Conservation (phyloP, 2,113 vertebrate species). For the Myotis lucifugus region DNA sequence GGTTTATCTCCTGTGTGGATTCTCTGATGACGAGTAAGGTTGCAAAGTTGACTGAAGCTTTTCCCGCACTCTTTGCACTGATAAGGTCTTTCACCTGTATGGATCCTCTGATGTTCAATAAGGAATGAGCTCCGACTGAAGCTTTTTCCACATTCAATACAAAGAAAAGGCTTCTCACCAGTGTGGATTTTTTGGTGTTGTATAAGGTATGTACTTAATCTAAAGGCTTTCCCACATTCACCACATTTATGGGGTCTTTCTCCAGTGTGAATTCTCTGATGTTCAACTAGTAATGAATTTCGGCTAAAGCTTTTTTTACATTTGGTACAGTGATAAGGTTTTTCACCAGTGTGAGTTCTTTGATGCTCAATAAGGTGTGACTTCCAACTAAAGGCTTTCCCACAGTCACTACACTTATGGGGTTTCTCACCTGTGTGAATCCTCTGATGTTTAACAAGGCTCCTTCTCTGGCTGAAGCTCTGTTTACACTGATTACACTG, state of each 20-base stretch:
- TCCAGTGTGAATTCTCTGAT: constrained; percentile 80
- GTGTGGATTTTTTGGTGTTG: constrained; percentile 80
- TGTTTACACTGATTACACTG: constrained; percentile 80
- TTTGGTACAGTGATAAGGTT: constrained; percentile 80
- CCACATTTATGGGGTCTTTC: constrained; percentile 80
- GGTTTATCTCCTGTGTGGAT: constrained; percentile 80
- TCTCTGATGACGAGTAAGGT: constrained; percentile 79
- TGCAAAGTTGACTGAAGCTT: constrained; percentile 78
- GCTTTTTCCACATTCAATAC: constrained; percentile 80
- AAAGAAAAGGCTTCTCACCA: constrained; percentile 79
- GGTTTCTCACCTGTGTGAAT: constrained; percentile 80
- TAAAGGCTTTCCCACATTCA: constrained; percentile 80
- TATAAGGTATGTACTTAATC: constrained; percentile 79
- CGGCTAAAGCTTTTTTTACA: constrained; percentile 81
- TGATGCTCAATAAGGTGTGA: constrained; percentile 80
- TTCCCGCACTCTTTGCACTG: constrained; percentile 76
- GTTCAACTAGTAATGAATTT: constrained; percentile 78
- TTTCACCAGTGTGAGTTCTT: constrained; percentile 79
- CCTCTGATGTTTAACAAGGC: constrained; percentile 79
- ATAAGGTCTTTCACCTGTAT: constrained; percentile 78
- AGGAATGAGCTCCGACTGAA: constrained; percentile 80
- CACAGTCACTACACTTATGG: constrained; percentile 79
- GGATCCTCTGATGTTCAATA: constrained; percentile 79
- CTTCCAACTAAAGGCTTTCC: constrained; percentile 80
- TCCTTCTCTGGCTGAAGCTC: constrained; percentile 79